These are phyloP conservation scores for Drosophila nigrodunni DNA, from an alignment of 1,140 invertebrate genomes.

Conservation along the genomic window DNA sequence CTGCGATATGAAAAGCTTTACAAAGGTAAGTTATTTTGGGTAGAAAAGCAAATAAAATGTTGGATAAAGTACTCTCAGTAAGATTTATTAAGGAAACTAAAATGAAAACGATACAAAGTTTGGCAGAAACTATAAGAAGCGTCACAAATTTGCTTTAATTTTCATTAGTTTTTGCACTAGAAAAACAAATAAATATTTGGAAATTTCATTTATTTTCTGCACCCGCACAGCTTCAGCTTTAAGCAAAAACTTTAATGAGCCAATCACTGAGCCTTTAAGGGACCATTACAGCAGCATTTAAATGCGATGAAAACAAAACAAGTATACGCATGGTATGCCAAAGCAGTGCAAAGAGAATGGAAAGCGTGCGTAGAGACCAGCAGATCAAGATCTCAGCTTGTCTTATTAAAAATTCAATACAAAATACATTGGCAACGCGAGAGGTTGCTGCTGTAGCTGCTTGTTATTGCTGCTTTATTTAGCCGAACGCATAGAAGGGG, in stretches of 20 bases:
- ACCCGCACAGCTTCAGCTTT: background rate
- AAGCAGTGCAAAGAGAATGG: background rate
- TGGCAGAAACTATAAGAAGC: background rate
- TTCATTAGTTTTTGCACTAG: background rate
- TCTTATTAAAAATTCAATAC: slow-evolving; percentile 83
- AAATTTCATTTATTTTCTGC: background rate
- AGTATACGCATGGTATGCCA: slow-evolving; percentile 24
- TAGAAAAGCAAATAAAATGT: no score
- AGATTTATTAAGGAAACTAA: no score
- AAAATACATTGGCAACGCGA: slow-evolving; percentile 67
- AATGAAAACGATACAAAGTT: background rate
- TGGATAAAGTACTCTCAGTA: no score
- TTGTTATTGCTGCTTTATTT: slow-evolving; percentile 36
- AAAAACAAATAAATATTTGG: background rate
- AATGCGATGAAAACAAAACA: slow-evolving; percentile 25
- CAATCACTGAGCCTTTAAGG: slow-evolving; percentile 11
- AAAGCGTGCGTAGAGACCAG: background rate
- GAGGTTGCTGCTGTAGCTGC: slow-evolving; percentile 23
- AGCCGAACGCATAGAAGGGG: background rate
- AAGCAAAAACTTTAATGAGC: slow-evolving; percentile 1
- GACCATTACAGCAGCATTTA: slow-evolving; percentile 38
- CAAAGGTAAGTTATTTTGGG: no score
- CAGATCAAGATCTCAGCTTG: slow-evolving; percentile 51
- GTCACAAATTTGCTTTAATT: background rate
- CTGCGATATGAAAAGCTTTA: no score